These are phyloP conservation scores for Datnioides undecimradiatus DNA, from an alignment of 2,113 vertebrate species.

Conservation along the genomic window DNA sequence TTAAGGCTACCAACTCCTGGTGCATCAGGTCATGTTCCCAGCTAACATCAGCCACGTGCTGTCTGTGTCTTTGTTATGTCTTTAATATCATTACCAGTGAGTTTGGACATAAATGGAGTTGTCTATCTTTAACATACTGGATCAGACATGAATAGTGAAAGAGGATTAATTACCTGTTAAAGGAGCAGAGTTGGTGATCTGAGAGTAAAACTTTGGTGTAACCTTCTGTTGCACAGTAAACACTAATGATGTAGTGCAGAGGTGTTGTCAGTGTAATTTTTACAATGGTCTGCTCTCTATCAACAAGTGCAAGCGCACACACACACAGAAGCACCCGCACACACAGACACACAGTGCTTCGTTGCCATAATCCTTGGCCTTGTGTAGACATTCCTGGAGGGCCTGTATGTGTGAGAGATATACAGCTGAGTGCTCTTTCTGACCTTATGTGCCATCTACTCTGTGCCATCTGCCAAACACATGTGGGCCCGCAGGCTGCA, in stretches of 20 bases:
- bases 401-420: conserved; percentile 67
- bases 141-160: not conserved
- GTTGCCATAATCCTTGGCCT: conserved; percentile 69
- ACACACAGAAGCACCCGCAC: not conserved
- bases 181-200: not conserved
- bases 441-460: conserved; percentile 74
- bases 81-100: not conserved
- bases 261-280: conserved; percentile 18
- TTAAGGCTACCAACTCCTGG: not conserved
- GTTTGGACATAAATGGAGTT: not conserved
- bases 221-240: conserved; percentile 15
- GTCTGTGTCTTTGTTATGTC: not conserved
- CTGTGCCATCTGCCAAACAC: conserved; percentile 79
- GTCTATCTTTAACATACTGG: not conserved
- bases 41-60: not conserved
- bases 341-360: conserved; percentile 5
- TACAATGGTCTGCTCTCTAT: conserved; percentile 55
- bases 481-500: conserved; percentile 59
- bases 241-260: conserved; percentile 43
- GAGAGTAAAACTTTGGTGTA: not conserved
- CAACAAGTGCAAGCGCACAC: conserved; percentile 41
- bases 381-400: conserved; percentile 75
- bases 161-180: not conserved
- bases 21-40: too few species aligned
- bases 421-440: conserved; percentile 71